Conservation (phyloP, 2,113 vertebrate species). For the Camelus bactrianus region DNA sequence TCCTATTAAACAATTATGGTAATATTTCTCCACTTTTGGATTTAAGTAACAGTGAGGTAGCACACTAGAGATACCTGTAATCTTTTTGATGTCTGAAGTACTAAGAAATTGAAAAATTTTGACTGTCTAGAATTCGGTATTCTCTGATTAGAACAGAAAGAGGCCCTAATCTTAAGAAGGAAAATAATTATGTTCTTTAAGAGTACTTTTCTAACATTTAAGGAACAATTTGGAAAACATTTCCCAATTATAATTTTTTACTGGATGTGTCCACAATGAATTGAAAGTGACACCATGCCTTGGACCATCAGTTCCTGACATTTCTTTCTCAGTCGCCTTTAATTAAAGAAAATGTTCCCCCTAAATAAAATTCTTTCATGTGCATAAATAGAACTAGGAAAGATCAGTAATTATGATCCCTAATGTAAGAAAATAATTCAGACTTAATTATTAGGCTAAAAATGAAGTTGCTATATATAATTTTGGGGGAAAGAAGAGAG, state of each 20-base stretch:
- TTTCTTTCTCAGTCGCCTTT: constrained; percentile 18
- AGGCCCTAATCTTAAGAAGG: neutral
- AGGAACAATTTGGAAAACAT: neutral
- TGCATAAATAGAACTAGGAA: constrained; percentile 2
- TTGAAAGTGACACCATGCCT: neutral
- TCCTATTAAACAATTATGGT: neutral
- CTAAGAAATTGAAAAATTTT: neutral
- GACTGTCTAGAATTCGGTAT: neutral
- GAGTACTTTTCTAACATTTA: neutral
- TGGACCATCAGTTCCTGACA: constrained; percentile 1
- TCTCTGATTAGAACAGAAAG: constrained; percentile 29
- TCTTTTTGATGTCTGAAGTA: neutral
- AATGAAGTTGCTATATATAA: neutral
- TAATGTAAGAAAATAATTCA: constrained; percentile 15
- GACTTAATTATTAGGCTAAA: constrained; percentile 28
- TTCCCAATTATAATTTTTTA: constrained; percentile 18
- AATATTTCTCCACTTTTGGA: neutral
- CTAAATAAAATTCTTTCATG: constrained; percentile 39
- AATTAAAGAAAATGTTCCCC: constrained; percentile 52
- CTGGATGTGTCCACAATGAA: neutral
- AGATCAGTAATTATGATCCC: neutral
- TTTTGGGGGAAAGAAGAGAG: neutral
- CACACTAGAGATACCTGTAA: neutral
- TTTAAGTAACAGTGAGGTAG: neutral
- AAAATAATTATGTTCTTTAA: neutral